Percentiles rank a stretch among this genome's conserved stretches.
Evolutionary conservation across 92 coral and sea anemone genomes (phyloP).

Genomic region (Anthopleura xanthogrammica): DNA sequence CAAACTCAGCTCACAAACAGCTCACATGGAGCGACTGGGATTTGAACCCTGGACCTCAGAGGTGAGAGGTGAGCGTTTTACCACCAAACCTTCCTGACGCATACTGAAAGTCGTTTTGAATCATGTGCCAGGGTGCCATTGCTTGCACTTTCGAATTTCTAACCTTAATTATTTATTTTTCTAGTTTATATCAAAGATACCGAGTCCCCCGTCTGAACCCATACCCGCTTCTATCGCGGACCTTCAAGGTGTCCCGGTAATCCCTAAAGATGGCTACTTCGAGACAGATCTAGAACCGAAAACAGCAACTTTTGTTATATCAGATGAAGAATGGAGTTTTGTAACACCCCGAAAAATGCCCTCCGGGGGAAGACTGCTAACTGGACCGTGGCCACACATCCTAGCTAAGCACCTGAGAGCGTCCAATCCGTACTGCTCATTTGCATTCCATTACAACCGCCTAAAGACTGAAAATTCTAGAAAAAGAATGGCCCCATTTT

Average conservation of each 20-base stretch:
- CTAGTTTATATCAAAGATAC: too few relatives aligned
- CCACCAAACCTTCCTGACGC: too few relatives aligned
- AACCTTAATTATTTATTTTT: too few relatives aligned
- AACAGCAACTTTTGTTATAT: conserved; percentile 19
- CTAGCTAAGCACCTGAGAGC: conserved; percentile 19
- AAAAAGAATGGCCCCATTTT: conserved; percentile 33
- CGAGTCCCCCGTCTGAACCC: background rate
- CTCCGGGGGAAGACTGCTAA: conserved; percentile 33
- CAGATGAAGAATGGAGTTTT: conserved; percentile 30
- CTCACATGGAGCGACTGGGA: too few relatives aligned
- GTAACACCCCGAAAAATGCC: conserved; percentile 34
- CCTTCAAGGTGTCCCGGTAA: background rate
- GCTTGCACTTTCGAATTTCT: too few relatives aligned
- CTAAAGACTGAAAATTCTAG: conserved; percentile 27
- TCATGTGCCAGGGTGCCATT: too few relatives aligned
- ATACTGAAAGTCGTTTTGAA: too few relatives aligned
- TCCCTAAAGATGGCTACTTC: conserved; percentile 19
- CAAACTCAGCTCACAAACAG: too few relatives aligned
- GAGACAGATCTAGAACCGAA: conserved; percentile 22
- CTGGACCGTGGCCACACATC: conserved; percentile 36
- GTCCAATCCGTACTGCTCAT: conserved; percentile 35
- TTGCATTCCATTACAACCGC: conserved; percentile 40
- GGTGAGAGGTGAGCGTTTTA: too few relatives aligned
- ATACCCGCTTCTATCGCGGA: background rate
- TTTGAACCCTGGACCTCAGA: too few relatives aligned